Evolutionary conservation across 2,888 invertebrate species (phyloP).

Genomic region (Myathropa florea): DNA sequence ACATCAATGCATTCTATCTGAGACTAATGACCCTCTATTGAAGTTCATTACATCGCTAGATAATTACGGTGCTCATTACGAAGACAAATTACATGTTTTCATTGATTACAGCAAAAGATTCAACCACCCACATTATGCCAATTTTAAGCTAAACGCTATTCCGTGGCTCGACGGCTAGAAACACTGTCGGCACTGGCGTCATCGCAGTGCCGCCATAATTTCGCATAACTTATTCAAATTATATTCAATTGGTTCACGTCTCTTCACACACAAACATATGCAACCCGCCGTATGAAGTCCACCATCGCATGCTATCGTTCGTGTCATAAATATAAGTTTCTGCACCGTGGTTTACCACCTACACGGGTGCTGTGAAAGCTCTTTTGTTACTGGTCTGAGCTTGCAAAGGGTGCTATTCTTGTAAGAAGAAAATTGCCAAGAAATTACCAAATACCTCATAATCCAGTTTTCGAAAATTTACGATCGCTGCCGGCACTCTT

Average conservation of each 20-base stretch:
- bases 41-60: conserved; percentile 56
- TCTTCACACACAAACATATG: not conserved
- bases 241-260: conserved; percentile 63
- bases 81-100: conserved; percentile 44
- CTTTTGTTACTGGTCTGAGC: conserved; percentile 44
- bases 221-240: conserved; percentile 66
- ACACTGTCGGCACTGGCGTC: conserved; percentile 30
- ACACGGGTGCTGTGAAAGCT: conserved; percentile 20
- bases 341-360: conserved; percentile 1
- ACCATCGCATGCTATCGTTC: conserved; percentile 11
- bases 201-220: conserved; percentile 50
- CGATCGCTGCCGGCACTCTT: conserved; percentile 20
- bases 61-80: conserved; percentile 43
- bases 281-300: not conserved
- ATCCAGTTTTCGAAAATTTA: conserved; percentile 65
- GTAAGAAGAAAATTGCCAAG: conserved; percentile 54
- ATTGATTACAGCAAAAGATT: conserved; percentile 45
- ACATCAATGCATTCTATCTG: not conserved
- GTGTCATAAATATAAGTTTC: conserved; percentile 14
- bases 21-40: conserved; percentile 36
- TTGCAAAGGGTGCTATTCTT: conserved; percentile 39
- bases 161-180: conserved; percentile 22
- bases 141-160: conserved; percentile 14
- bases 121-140: not conserved
- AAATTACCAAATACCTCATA: conserved; percentile 66